Evolutionary conservation across 2,113 vertebrate genomes (phyloP).

Genomic region (Amazona vittata): DNA sequence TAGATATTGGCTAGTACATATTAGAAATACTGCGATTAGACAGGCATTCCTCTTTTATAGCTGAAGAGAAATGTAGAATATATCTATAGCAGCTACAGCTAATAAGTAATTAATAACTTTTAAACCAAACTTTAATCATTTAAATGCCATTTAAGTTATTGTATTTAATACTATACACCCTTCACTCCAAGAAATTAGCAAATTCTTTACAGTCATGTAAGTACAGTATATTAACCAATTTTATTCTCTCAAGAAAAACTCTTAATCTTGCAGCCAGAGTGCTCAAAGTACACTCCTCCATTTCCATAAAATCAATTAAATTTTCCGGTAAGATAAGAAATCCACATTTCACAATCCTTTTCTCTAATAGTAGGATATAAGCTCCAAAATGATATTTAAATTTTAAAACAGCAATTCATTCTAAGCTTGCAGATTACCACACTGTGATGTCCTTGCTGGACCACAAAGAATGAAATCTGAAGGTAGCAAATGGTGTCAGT

Average conservation of each 20-base stretch:
- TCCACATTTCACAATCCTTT: not conserved
- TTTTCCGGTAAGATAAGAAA: conserved; percentile 21
- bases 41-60: not conserved
- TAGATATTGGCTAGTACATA: not conserved
- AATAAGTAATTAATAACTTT: not conserved
- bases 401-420: conserved; percentile 4
- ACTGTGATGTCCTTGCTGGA: not conserved
- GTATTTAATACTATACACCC: not conserved
- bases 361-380: not conserved
- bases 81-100: not conserved
- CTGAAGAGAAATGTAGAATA: not conserved
- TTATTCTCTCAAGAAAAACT: not conserved
- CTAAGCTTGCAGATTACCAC: not conserved
- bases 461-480: not conserved
- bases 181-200: not conserved
- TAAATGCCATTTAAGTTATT: not conserved
- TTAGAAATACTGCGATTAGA: not conserved
- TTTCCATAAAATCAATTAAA: conserved; percentile 60
- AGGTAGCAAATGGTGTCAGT: not conserved
- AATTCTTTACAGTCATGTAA: not conserved
- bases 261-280: not conserved
- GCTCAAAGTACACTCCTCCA: conserved; percentile 7
- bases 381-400: not conserved
- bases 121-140: not conserved
- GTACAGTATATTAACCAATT: not conserved